Conservation (phyloP, 1,140 invertebrate species). For the Danaus melanippus region DNA sequence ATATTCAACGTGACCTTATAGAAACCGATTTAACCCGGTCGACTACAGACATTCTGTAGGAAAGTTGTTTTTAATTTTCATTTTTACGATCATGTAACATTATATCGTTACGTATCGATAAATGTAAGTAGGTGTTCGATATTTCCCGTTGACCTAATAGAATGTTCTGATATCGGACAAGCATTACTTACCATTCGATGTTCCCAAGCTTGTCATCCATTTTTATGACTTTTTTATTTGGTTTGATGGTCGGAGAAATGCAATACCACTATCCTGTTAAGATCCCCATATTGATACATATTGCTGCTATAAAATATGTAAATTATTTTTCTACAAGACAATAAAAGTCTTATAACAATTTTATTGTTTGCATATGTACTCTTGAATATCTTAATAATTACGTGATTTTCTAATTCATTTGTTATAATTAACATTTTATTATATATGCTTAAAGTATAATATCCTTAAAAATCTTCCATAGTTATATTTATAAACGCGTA, state of each 20-base stretch:
- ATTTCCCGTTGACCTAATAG: constrained; percentile 58
- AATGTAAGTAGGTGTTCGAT: constrained; percentile 53
- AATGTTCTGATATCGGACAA: constrained; percentile 47
- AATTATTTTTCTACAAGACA: neutral
- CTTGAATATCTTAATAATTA: too few relatives aligned
- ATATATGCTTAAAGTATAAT: too few relatives aligned
- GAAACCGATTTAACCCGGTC: constrained; percentile 32
- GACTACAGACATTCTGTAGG: constrained; percentile 26
- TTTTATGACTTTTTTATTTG: constrained; percentile 69
- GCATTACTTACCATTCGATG: constrained; percentile 53
- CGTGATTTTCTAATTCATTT: too few relatives aligned
- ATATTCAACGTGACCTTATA: constrained; percentile 41
- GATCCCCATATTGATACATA: constrained; percentile 45
- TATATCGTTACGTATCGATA: constrained; percentile 61
- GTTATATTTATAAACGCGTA: too few relatives aligned
- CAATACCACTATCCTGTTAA: constrained; percentile 54
- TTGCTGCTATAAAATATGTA: constrained; percentile 21
- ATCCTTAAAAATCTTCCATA: too few relatives aligned
- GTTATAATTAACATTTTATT: too few relatives aligned
- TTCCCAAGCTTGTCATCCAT: constrained; percentile 60
- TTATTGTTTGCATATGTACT: neutral
- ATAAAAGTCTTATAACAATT: neutral
- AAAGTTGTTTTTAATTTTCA: constrained; percentile 42
- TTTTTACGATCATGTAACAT: constrained; percentile 65
- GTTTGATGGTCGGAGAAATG: constrained; percentile 57